Evolutionary conservation across 2,797 vertebrate species (phyloP).

Genomic region (Mormyrops attenuatus): DNA sequence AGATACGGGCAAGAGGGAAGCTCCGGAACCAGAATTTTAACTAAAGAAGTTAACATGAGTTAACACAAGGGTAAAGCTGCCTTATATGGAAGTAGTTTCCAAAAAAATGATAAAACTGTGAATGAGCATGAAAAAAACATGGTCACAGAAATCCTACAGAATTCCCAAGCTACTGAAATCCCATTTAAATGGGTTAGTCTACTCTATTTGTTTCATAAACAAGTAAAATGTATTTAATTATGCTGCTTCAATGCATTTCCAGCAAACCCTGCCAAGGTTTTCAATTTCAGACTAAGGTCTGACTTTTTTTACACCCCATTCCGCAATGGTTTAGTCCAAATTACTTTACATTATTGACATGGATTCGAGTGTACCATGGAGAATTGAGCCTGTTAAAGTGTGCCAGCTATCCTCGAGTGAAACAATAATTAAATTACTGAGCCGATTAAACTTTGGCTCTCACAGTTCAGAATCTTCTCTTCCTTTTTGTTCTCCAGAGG

Average conservation of each 20-base stretch:
- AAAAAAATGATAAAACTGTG: neutral
- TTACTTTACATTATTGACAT: constrained; percentile 13
- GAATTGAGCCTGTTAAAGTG: neutral
- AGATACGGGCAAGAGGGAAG: neutral
- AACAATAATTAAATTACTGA: constrained; percentile 19
- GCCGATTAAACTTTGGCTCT: neutral
- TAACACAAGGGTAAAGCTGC: neutral
- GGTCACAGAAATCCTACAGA: neutral
- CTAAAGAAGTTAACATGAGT: neutral
- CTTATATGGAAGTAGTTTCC: neutral
- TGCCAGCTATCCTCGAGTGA: constrained; percentile 12
- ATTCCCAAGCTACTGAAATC: neutral
- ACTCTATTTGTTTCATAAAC: neutral
- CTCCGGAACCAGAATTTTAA: neutral
- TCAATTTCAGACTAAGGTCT: neutral
- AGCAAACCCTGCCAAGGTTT: neutral
- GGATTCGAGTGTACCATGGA: neutral
- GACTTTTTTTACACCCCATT: neutral
- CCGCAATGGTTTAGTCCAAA: constrained; percentile 4
- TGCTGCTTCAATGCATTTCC: neutral
- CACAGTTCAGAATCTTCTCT: neutral
- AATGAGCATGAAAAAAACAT: neutral
- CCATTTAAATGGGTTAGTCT: neutral
- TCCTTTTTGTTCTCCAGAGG: neutral
- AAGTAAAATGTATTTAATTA: neutral